Conservation (phyloP, 2,113 vertebrate genomes). For the Zosterops japonicus region DNA sequence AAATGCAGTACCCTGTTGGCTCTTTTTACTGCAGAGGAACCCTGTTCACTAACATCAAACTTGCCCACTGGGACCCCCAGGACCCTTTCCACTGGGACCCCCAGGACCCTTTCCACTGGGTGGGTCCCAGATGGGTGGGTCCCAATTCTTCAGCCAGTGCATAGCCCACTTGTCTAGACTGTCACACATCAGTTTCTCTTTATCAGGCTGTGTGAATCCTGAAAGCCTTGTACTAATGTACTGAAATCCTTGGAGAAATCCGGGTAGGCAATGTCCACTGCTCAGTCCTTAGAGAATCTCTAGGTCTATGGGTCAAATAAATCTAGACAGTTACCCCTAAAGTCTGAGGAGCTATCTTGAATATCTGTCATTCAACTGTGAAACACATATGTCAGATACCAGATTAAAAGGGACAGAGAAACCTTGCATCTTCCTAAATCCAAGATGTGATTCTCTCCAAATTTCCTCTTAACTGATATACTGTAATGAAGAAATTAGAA, state of each 20-base stretch:
- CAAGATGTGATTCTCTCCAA: not conserved
- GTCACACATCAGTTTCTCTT: not conserved
- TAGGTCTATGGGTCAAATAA: not conserved
- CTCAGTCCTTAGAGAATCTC: not conserved
- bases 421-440: accelerated
- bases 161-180: not conserved
- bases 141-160: not conserved
- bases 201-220: not conserved
- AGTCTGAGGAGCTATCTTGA: not conserved
- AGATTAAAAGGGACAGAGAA: not conserved
- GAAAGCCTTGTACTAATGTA: not conserved
- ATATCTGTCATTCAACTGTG: not conserved
- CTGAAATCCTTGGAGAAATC: not conserved
- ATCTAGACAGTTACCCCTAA: not conserved
- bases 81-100: not conserved
- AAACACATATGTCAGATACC: not conserved
- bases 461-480: not conserved
- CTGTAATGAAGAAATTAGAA: not conserved
- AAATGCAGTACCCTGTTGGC: not conserved
- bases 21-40: too few species aligned
- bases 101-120: not conserved
- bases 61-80: not conserved
- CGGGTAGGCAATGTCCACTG: not conserved
- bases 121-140: too few species aligned
- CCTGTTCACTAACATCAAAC: not conserved